Base-by-base conservation (phyloP, 2,888 invertebrate species). In the Drosophila pegasa region DNA sequence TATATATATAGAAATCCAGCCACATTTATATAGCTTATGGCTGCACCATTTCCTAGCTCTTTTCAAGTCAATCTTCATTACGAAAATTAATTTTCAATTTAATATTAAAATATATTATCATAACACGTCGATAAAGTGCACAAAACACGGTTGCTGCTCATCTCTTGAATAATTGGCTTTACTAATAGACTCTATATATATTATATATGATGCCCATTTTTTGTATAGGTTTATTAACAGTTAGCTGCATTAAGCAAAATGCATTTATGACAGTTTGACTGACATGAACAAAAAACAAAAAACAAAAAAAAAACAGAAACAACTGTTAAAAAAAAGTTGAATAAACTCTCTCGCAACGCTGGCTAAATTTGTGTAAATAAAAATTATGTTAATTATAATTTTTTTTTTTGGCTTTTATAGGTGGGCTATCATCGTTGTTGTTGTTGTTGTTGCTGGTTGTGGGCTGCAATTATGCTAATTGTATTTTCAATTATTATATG, bases 401-500 rank as follows among this genome's bases (percentile, higher is more conserved):
- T 60, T 68, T 52, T 58, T 43, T n/a, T 25, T 43, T 25, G 41
- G 22, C 40, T 73, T 66, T 57, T 37, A 47, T 63, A 51, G 54
- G 55, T 65, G 61, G 57, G 56, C 57, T 57, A 35, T 41, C 37
- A 10, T 27, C 27, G 55, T 37, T 48, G 33, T 57, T 31, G n/a
- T 40, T 55, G 31, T 29, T 41, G 20, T 25, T 45, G 45, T 12
- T 40, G 35, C 35, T 45, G 54, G 45, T 40, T 40, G 63, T 33
- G 65, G 52, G 18, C 67, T 67, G 75, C 80, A 84, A 88, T 88
- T 84, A 86, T 86, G 88, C 84, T 88, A 84, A 84, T 84, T 88
- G 83, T 88, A 78, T 86, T 80, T 83, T 88, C 88, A 85, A 85
- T 85, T 83, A 87, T 86, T 83, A 78, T 88, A 86, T 79, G 83